These are phyloP conservation scores for Nycticorax nycticorax DNA, from an alignment of 2,113 vertebrate genomes.

Conservation along the genomic window DNA sequence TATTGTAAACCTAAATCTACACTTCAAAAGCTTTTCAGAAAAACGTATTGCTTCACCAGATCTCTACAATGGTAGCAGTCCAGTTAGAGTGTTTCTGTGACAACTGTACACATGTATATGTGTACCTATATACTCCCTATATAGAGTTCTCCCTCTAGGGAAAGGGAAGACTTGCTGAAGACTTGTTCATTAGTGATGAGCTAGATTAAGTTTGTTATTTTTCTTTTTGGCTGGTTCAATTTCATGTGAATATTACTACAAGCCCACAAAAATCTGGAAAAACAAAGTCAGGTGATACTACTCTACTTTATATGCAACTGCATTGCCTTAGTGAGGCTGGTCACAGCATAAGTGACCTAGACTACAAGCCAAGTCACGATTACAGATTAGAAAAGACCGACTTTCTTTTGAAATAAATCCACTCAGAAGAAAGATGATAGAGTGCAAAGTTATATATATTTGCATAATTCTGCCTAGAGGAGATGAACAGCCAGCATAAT, in stretches of 20 bases:
- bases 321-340: neutral
- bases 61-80: neutral
- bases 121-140: neutral
- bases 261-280: neutral
- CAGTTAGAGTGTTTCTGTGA: neutral
- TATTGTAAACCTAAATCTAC: neutral
- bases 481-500: neutral
- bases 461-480: constrained; percentile 6
- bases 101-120: neutral
- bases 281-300: neutral
- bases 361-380: neutral
- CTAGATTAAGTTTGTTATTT: neutral
- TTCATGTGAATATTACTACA: neutral
- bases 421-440: neutral
- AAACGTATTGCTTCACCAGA: neutral
- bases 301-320: neutral
- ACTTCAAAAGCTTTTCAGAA: neutral
- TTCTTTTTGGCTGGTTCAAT: neutral
- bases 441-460: neutral
- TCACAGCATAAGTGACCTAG: neutral
- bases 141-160: neutral
- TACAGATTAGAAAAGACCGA: neutral
- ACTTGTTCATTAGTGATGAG: neutral
- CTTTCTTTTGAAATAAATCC: neutral
- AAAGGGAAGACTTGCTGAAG: neutral